Conservation (phyloP, 1,140 invertebrate genomes). For the Laupala kohalensis region DNA sequence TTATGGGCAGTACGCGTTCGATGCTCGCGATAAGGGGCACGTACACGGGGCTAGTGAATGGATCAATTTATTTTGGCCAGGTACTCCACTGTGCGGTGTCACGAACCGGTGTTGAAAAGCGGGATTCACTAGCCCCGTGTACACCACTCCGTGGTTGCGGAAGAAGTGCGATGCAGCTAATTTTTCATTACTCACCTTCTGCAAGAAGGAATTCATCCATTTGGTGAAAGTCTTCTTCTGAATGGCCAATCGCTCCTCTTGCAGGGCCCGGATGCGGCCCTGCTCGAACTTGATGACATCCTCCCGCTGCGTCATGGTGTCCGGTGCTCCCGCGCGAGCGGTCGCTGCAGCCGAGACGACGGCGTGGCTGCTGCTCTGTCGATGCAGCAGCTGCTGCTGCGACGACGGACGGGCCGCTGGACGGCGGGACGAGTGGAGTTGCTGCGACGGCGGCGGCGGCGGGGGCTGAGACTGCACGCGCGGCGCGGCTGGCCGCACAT, state of each 20-base stretch:
- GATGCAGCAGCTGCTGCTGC: background rate
- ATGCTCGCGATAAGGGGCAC: no score
- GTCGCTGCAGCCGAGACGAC: no score
- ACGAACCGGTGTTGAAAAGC: no score
- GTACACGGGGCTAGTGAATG: no score
- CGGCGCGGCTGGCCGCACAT: background rate
- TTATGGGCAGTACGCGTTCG: no score
- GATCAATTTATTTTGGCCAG: no score
- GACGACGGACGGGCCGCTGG: background rate
- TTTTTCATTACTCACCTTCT: slow-evolving; percentile 81
- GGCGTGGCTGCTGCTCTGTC: background rate
- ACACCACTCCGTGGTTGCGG: no score
- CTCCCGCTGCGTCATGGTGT: slow-evolving; percentile 72
- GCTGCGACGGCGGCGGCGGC: background rate
- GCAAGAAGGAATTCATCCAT: slow-evolving; percentile 99
- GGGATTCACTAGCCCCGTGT: no score
- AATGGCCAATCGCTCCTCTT: slow-evolving; percentile 92
- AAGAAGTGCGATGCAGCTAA: no score
- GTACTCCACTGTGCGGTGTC: no score
- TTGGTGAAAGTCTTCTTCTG: slow-evolving; percentile 99
- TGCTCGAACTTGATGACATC: slow-evolving; percentile 91
- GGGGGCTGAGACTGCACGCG: background rate
- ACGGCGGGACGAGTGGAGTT: background rate
- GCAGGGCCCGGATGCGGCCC: slow-evolving; percentile 87
- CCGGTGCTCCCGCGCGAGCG: background rate